Base-by-base conservation (phyloP, 2,113 vertebrate species). In the Neogobius melanostomus region DNA sequence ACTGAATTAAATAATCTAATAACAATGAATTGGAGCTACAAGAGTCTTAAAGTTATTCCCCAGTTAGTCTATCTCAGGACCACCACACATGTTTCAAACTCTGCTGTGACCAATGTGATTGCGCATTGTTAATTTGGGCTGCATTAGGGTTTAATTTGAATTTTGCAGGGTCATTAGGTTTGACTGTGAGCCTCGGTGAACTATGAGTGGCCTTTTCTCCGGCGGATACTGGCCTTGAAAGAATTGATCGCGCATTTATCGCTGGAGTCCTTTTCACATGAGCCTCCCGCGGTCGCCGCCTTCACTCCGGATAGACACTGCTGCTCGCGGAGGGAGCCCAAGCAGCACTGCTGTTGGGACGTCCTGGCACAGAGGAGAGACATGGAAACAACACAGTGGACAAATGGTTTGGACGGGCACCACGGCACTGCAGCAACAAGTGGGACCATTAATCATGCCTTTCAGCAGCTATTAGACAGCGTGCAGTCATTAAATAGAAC, bases 341-440 rank as follows among this genome's bases (percentile, higher is more conserved):
- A 0, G 0, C 97, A 99, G 81, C 97, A 98, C 88, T 96, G 95
- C 84, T 91, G 93, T 91, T 96, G 95, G 66, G 95, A 92, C 5
- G 92, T 91, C 89, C 97, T 99, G 91, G 65, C 72, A 83, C 66
- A 74, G 60, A 83, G 56, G 75, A 87, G 71, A 66, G 81, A 79
- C 66, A 48, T 51, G 21, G 66, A 11, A 72, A 81, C 67, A 21
- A 16, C 7, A 44, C 6, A 70, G 52, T 17, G 68, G 50, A 67
- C 68, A 57, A 67, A 77, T 71, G 73, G 63, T 80, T 77, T 80
- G 64, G 69, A 73, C 64, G 51, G 71, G 72, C 72, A 66, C 76
- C 12, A 63, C 65, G 65, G 66, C 49, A 44, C 46, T 71, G 15
- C 59, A 72, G 68, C 62, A 44, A 66, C 64, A 78, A 54, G 69